Percentiles rank a stretch among this genome's conserved stretches.
phyloP scores from a whole-genome alignment of 2,797 vertebrate genomes.

The Pogonophryne albipinna region DNA sequence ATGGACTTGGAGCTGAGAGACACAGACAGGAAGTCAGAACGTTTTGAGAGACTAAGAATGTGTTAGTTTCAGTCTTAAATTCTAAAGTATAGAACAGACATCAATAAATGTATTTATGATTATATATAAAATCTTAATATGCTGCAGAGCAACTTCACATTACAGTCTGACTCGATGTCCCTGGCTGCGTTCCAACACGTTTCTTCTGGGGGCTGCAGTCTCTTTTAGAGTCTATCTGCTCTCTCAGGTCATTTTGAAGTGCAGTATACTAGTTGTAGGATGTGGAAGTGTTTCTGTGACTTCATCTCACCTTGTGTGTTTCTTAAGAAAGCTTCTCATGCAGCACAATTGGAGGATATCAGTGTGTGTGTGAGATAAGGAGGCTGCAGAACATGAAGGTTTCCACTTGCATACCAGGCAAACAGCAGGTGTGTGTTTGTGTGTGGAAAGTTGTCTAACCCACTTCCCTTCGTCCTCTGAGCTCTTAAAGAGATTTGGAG shows the following conservation, averaged over 20 bases:
- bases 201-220: not conserved
- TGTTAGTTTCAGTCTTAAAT: not conserved
- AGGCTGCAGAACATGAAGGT: conserved; percentile 12
- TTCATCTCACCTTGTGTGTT: not conserved
- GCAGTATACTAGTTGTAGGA: not conserved
- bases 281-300: not conserved
- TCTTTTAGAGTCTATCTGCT: not conserved
- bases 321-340: not conserved
- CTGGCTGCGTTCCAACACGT: not conserved
- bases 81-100: too few relatives aligned
- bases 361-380: conserved; percentile 29
- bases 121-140: not conserved
- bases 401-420: conserved; percentile 31
- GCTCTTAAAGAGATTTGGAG: conserved; percentile 78
- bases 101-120: not conserved
- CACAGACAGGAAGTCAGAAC: too few relatives aligned
- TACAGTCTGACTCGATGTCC: not conserved
- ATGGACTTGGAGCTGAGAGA: too few relatives aligned
- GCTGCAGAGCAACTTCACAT: not conserved
- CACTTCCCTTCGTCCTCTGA: conserved; percentile 69
- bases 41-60: too few relatives aligned
- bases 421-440: conserved; percentile 19
- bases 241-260: not conserved
- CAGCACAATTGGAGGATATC: conserved; percentile 52
- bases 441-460: conserved; percentile 66